Base-by-base conservation (phyloP, 1,140 invertebrate species). In the Drosophila tristis region DNA sequence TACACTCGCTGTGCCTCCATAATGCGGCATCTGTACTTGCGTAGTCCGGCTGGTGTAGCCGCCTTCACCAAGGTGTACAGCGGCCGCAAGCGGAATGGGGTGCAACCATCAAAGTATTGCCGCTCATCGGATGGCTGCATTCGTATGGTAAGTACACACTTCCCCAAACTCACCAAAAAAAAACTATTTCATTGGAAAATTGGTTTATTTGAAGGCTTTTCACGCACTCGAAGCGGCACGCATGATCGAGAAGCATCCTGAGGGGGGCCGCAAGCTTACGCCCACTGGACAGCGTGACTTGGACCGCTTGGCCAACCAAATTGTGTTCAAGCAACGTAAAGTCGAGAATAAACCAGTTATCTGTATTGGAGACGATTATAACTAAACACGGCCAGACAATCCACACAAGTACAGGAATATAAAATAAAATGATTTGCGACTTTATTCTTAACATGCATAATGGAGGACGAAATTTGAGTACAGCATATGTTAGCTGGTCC, bases 31-130 rank as follows among this genome's bases (percentile, higher is more conserved):
- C 95, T 99, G 81, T 99, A 99, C 93, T 96, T 99, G 80, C 94
- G 98, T 61, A 96, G 97, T 15, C 98, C 98, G 5, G 95, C 97
- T 90, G 98, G 98, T 86, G 98, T 99, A 71, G 97, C 98, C 74
- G 96, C 97, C 2, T 95, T 99, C n/a, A 98, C 96, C 11, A 99
- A 99, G 92, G 97, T 99, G 75, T 99, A 98, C 93, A 98, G 98
- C 93, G 97, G 96, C n/a, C 96, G 97, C 60, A 97, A 98, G 94
- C 96, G 98, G 68, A 98, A 98, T 87, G 99, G 99, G 67, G 97
- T 97, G 5, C 95, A 96, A 50, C 98, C 99, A 11, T 98, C 97
- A 58, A 98, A 99, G 91, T 99, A 97, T 93, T 97, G 97, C 92
- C 94, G 95, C 79, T 96, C 97, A 60, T 97, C 97, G 48, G 96